Conservation (phyloP, 2,888 invertebrate genomes). For the Nowickia ferox region DNA sequence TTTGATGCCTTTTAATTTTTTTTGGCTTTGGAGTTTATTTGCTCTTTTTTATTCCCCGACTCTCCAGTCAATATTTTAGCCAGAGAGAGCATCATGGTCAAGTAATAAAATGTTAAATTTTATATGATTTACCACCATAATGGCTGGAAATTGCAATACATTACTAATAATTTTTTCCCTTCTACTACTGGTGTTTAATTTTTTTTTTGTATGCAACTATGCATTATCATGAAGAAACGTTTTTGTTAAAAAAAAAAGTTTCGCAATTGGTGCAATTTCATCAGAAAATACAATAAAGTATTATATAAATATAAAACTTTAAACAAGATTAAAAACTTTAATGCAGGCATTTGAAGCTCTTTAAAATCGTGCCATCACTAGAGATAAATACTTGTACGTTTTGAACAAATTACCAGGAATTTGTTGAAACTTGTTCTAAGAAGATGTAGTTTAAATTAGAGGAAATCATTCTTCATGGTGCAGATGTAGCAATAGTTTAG, state of each 20-base stretch:
- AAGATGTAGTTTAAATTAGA: too few relatives aligned
- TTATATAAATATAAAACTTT: too few relatives aligned
- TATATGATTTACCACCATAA: constrained; percentile 65
- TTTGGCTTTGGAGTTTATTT: constrained; percentile 10
- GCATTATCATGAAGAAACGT: constrained; percentile 41
- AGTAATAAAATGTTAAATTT: constrained; percentile 70
- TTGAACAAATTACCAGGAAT: too few relatives aligned
- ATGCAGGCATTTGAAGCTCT: too few relatives aligned
- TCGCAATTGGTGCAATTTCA: neutral
- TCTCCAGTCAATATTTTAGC: constrained; percentile 44
- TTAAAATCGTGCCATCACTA: too few relatives aligned
- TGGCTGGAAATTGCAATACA: constrained; percentile 47
- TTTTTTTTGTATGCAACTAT: constrained; percentile 2
- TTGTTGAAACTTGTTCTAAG: too few relatives aligned
- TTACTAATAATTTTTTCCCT: neutral
- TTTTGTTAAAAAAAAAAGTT: constrained; percentile 15
- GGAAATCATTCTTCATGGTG: too few relatives aligned
- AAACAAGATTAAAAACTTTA: too few relatives aligned
- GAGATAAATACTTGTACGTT: too few relatives aligned
- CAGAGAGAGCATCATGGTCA: constrained; percentile 63
- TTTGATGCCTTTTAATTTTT: constrained; percentile 19
- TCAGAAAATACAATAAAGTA: too few relatives aligned
- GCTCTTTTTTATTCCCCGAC: constrained; percentile 37
- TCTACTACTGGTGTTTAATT: neutral
- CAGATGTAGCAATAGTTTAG: too few relatives aligned